Evolutionary conservation across 1,140 invertebrate genomes (phyloP).

Genomic region (Drosophila repleta): DNA sequence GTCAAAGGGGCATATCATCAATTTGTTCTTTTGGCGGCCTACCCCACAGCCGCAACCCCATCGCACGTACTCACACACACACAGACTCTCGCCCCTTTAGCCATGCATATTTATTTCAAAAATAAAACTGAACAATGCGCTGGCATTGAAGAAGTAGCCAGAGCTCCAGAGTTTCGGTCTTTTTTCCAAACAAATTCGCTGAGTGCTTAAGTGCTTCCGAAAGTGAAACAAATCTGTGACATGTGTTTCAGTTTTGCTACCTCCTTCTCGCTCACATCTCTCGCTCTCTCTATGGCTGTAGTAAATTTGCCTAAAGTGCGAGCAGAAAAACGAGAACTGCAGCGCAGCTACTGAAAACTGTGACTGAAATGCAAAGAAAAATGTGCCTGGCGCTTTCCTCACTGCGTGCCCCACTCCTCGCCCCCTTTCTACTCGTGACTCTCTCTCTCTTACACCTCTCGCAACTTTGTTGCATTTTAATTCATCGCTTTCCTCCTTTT

Average conservation of each 20-base stretch:
- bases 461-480: constrained; percentile 68
- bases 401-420: not conserved
- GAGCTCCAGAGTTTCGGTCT: constrained; percentile 51
- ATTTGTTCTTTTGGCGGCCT: constrained; percentile 66
- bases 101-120: constrained; percentile 39
- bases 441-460: not conserved
- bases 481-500: constrained; percentile 44
- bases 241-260: constrained; percentile 73
- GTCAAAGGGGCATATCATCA: constrained; percentile 81
- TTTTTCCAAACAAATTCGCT: constrained; percentile 78
- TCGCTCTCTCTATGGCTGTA: not conserved
- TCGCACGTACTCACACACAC: constrained; percentile 7
- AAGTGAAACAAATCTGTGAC: constrained; percentile 82
- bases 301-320: constrained; percentile 63
- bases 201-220: constrained; percentile 82
- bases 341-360: constrained; percentile 17
- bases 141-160: constrained; percentile 47
- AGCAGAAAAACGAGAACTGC: constrained; percentile 23
- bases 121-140: constrained; percentile 49
- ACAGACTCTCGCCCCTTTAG: not conserved
- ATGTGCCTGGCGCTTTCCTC: constrained; percentile 41
- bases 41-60: constrained; percentile 30
- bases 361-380: constrained; percentile 64
- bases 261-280: constrained; percentile 4
- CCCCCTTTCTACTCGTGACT: not conserved